Evolutionary conservation across 2,113 vertebrate genomes (phyloP), one percentile per base, ranked within the genome.

Genomic region (Jaculus jaculus): DNA sequence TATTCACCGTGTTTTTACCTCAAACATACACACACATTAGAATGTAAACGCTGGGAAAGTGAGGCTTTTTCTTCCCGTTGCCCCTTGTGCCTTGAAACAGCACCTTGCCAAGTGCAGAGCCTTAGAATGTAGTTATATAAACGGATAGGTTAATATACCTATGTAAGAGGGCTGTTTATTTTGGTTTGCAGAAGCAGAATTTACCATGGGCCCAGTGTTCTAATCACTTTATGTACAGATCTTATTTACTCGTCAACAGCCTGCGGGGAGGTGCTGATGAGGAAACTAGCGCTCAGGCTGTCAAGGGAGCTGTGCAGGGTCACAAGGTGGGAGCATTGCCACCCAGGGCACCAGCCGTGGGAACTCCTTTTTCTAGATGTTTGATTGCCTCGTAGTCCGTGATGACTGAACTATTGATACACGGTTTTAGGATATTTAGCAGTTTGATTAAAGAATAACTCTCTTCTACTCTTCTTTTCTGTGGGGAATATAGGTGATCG

Each of bases 401-500:
- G 28, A 2, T 61, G 37, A 92, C 24, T 3, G 20, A 68, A 89
- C 77, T 39, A 51, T 2, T 18, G 83, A 20, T 20, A 8, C 26
- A n/a, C 54, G 12, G 7, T 12, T 51, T 51, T 51, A 51, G 51
- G 51, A 51, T 51, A 16, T 83, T 88, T 71, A 85, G 34, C 78
- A 86, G 84, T 78, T 91, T 74, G 39, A 72, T 87, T 73, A 71
- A 92, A 85, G 47, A 75, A 20, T 54, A 7, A 16, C 42, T 85
- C 42, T 85, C 74, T 91, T 39, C 87, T 51, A 32, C 11, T 11
- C 86, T 0, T 11, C 86, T 0, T 39, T 94, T 84, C 9, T 58
- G 5, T 81, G 78, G 74, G 89, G 20, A 39, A 51, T 11, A 16
- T 96, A 99, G 99, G 98, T 99, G 96, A 98, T 99, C 30, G 99